Percentiles rank a stretch among this genome's conserved stretches.
phyloP scores from a whole-genome alignment of 2,888 invertebrate species.

The Drosophila subsilvestris region DNA sequence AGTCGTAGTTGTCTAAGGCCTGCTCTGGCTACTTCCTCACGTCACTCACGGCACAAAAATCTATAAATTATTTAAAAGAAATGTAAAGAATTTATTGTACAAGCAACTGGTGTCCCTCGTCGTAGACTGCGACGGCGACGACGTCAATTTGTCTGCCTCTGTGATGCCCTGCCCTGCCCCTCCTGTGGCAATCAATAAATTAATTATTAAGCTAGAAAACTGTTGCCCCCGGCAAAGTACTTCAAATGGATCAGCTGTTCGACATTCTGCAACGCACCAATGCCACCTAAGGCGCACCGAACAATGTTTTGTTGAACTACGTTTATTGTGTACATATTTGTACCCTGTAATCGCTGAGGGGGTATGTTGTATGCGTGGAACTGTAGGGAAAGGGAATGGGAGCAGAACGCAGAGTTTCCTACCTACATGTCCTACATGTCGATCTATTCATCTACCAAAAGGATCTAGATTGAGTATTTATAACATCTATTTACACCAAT shows the following conservation, averaged over 20 bases:
- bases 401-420: no score
- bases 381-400: no score
- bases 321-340: background rate
- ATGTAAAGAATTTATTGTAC: slow-evolving; percentile 18
- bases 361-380: background rate
- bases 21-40: slow-evolving; percentile 10
- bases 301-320: background rate
- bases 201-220: slow-evolving; percentile 58
- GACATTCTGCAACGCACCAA: slow-evolving; percentile 22
- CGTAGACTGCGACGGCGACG: slow-evolving; percentile 19
- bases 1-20: background rate
- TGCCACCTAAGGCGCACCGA: slow-evolving; percentile 13
- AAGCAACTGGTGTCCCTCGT: slow-evolving; percentile 66
- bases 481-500: no score
- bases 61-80: slow-evolving; percentile 33
- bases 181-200: slow-evolving; percentile 65
- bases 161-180: background rate
- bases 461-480: no score
- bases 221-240: slow-evolving; percentile 37
- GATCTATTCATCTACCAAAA: no score
- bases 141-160: slow-evolving; percentile 63
- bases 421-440: no score
- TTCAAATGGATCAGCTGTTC: slow-evolving; percentile 66
- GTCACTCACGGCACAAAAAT: background rate
- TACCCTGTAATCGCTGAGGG: background rate